Evolutionary conservation across 2,797 vertebrate species (phyloP).

Genomic region (Valencia hispanica): DNA sequence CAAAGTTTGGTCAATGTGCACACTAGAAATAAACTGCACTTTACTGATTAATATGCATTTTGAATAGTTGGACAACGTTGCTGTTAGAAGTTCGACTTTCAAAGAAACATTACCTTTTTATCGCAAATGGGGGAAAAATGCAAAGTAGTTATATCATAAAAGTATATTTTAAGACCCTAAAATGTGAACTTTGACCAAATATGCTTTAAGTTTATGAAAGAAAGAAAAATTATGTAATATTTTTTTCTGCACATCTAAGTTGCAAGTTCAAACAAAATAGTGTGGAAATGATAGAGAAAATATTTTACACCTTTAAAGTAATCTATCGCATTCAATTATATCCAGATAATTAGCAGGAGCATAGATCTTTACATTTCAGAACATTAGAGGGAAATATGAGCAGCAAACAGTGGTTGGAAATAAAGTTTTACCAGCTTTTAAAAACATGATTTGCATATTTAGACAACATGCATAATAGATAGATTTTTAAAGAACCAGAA

Average conservation of each 20-base stretch:
- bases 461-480: neutral
- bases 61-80: neutral
- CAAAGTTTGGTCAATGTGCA: neutral
- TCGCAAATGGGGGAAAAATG: neutral
- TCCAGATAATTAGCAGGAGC: neutral
- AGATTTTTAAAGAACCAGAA: neutral
- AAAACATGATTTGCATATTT: neutral
- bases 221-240: neutral
- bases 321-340: neutral
- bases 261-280: neutral
- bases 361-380: neutral
- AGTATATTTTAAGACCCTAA: neutral
- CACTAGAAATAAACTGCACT: neutral
- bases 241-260: neutral
- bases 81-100: neutral
- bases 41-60: neutral
- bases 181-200: neutral
- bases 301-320: neutral
- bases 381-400: neutral
- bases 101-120: neutral
- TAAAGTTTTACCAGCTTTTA: neutral
- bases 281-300: neutral
- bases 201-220: neutral
- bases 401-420: neutral
- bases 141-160: neutral